Conservation (phyloP, 2,113 vertebrate species). For the Perca schrenkii region DNA sequence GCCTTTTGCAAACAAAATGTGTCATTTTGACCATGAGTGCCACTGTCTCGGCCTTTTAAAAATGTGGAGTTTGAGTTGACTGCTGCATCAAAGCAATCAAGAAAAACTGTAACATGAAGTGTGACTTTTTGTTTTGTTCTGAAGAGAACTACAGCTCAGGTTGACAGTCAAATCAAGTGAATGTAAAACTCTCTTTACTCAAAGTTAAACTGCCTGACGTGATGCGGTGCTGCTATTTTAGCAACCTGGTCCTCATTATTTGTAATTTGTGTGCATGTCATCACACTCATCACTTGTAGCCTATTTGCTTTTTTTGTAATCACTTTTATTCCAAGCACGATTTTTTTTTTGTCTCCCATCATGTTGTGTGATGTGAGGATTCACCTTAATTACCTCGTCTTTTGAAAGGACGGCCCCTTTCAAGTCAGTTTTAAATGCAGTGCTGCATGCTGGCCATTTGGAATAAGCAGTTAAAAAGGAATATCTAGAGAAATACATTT, state of each 20-base stretch:
- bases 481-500: not conserved
- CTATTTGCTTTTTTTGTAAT: not conserved
- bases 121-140: not conserved
- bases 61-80: too few species aligned
- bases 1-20: too few species aligned
- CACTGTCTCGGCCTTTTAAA: too few species aligned
- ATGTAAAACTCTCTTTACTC: not conserved
- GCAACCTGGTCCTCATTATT: too few species aligned
- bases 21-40: too few species aligned
- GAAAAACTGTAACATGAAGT: not conserved
- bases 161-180: not conserved
- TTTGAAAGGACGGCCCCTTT: not conserved
- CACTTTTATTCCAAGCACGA: fast-evolving
- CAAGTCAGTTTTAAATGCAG: not conserved
- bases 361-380: not conserved
- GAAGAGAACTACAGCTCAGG: not conserved
- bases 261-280: not conserved
- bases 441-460: not conserved
- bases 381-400: not conserved
- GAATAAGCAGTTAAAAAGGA: constrained; percentile 10
- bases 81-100: too few species aligned
- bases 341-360: not conserved
- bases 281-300: not conserved
- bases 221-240: not conserved
- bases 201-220: not conserved